phyloP scores from a whole-genome alignment of 1,140 invertebrate species.

The Eufriesea mexicana region DNA sequence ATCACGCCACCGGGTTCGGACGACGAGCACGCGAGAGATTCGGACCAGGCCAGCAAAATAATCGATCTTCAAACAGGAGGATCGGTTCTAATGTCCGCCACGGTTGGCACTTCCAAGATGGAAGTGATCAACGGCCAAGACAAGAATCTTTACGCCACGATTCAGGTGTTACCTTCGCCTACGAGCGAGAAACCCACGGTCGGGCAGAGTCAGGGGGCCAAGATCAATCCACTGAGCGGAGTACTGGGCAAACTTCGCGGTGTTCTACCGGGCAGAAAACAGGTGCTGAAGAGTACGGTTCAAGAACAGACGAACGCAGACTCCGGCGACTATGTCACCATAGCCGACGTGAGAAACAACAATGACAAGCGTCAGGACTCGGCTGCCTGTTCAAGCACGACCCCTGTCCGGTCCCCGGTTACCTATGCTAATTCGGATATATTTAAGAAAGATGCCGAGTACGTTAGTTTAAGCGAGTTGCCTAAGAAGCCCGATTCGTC shows the following conservation, averaged over 20 bases:
- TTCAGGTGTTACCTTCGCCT: slow-evolving; percentile 72
- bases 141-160: slow-evolving; percentile 83
- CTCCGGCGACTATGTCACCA: slow-evolving; percentile 92
- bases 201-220: slow-evolving; percentile 38
- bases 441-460: slow-evolving; percentile 86
- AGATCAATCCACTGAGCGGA: slow-evolving; percentile 76
- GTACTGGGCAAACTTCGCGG: slow-evolving; percentile 79
- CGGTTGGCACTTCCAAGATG: slow-evolving; percentile 81
- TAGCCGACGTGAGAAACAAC: slow-evolving; percentile 91
- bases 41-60: slow-evolving; percentile 69
- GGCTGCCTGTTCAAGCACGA: slow-evolving; percentile 21
- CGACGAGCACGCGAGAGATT: slow-evolving; percentile 86
- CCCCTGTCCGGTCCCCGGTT: slow-evolving; percentile 47
- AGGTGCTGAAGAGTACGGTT: slow-evolving; percentile 70
- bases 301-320: slow-evolving; percentile 82
- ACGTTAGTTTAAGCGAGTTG: slow-evolving; percentile 91
- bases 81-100: slow-evolving; percentile 77
- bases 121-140: slow-evolving; percentile 83
- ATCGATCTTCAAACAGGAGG: slow-evolving; percentile 58
- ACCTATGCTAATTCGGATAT: slow-evolving; percentile 79
- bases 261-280: slow-evolving; percentile 81
- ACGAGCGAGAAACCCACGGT: slow-evolving; percentile 21
- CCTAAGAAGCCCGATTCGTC: slow-evolving; percentile 83
- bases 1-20: slow-evolving; percentile 94
- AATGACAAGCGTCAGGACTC: slow-evolving; percentile 84